These are phyloP conservation scores for Prosapia bicincta DNA, from an alignment of 2,888 invertebrate genomes.

Conservation along the genomic window DNA sequence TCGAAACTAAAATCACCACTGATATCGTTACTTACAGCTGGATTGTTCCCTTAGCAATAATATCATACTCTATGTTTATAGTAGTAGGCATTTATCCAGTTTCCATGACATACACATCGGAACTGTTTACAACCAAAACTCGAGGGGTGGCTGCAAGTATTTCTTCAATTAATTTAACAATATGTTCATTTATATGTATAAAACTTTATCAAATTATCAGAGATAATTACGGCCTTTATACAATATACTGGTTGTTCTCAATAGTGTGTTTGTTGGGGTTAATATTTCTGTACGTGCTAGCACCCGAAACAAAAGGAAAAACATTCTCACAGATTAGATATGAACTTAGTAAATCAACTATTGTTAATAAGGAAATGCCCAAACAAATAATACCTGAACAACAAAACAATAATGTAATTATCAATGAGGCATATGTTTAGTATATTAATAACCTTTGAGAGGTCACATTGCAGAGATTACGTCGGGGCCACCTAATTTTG, in stretches of 20 bases:
- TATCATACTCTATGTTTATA: slow-evolving; percentile 56
- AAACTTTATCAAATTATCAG: slow-evolving; percentile 49
- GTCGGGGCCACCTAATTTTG: no score
- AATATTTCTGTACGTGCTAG: slow-evolving; percentile 27
- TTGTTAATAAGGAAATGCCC: not conserved
- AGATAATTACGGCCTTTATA: slow-evolving; percentile 33
- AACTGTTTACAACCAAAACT: slow-evolving; percentile 60
- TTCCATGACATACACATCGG: slow-evolving; percentile 56
- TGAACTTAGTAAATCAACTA: not conserved
- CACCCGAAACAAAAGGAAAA: slow-evolving; percentile 67
- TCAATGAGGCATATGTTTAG: no score
- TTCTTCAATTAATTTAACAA: slow-evolving; percentile 54
- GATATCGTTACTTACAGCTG: not conserved
- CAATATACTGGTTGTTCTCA: slow-evolving; percentile 33
- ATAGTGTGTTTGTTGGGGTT: slow-evolving; percentile 27
- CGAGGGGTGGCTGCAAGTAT: slow-evolving; percentile 57
- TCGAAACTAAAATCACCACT: slow-evolving; percentile 16
- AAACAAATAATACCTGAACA: not conserved
- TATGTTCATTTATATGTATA: slow-evolving; percentile 55
- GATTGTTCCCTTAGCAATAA: slow-evolving; percentile 50
- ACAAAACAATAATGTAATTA: no score
- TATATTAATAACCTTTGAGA: no score
- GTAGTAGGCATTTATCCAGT: slow-evolving; percentile 58
- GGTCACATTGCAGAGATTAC: no score
- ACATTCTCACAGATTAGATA: slow-evolving; percentile 59